Base-by-base conservation (phyloP, 2,888 invertebrate species). In the Eugnorisma glareosa region DNA sequence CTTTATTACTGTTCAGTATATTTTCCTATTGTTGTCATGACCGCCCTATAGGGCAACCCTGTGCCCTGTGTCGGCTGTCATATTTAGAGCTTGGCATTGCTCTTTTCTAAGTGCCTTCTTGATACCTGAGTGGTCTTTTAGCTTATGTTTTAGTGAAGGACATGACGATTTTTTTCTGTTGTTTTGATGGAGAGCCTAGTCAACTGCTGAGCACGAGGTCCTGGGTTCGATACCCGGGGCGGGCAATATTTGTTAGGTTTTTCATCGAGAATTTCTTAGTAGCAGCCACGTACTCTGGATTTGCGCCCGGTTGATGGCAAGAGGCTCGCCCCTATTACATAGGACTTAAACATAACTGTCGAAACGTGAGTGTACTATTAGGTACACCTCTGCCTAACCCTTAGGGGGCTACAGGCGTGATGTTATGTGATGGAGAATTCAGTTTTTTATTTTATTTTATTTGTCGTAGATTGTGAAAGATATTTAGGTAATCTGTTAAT, bases 1-100 rank as follows among this genome's bases (percentile, higher is more conserved):
- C 88, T 94, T 93, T 94, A 93, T 94, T 92, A 93, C 92, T 90
- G 92, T 92, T 92, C 91, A 84, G 87, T 90, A 92, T 89, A 92
- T 92, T 93, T 91, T 90, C 90, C 90, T 91, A 92, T 92, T 93
- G 92, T 91, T 79, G 87, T 88, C 87, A 87, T 89, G 89, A 88
- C 82, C 76, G 78, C 82, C 82, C 84, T 82, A 85, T 82, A 86
- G 88, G 82, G 82, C 81, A 81, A 80, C 81, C 61, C 74, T 83
- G 78, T 83, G 86, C 81, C 64, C 75, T 83, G 78, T 85, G 86
- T n/a, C n/a, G n/a, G n/a, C n/a, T n/a, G n/a, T 86, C 86, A 86
- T 82, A 75, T 82, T 83, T 83, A 81, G n/a, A 81, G 79, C 57
- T 45, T 28, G 40, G 61, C 15, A 51, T 28, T 82, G 86, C 82